Evolutionary conservation across 2,797 vertebrate genomes (phyloP).

Genomic region (Muscicapa striata): DNA sequence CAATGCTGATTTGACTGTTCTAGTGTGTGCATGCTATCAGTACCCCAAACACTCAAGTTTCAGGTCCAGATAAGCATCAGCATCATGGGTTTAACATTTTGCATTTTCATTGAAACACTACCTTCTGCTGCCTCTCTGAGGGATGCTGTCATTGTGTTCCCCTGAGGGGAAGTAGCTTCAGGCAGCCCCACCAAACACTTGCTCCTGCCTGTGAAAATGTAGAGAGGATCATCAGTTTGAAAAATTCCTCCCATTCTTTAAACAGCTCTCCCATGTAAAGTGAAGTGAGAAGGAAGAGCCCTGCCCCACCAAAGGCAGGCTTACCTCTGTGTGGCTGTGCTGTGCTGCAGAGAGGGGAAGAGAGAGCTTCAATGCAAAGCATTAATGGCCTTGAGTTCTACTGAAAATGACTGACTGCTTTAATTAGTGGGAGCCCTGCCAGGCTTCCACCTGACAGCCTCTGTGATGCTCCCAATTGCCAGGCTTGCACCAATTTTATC

Average conservation of each 20-base stretch:
- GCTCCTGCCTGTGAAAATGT: background rate
- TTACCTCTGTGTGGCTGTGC: background rate
- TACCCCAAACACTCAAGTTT: background rate
- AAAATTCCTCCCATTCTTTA: background rate
- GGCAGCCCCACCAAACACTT: background rate
- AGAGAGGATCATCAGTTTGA: background rate
- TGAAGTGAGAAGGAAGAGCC: background rate
- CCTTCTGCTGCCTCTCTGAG: background rate
- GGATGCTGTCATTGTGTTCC: background rate
- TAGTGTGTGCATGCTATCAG: background rate
- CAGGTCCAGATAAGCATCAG: background rate
- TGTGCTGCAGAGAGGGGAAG: accelerated
- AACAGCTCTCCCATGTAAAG: background rate
- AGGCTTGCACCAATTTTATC: background rate
- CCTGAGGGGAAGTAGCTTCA: background rate
- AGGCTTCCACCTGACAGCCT: background rate
- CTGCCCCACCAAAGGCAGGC: accelerated
- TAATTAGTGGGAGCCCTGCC: background rate
- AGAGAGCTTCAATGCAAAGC: background rate
- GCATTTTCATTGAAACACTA: background rate
- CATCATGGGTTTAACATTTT: accelerated
- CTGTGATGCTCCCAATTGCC: background rate
- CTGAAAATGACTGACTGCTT: background rate
- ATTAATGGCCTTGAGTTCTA: background rate
- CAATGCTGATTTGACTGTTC: background rate